phyloP scores from a whole-genome alignment of 1,140 invertebrate species.

The Tyrophagus putrescentiae region DNA sequence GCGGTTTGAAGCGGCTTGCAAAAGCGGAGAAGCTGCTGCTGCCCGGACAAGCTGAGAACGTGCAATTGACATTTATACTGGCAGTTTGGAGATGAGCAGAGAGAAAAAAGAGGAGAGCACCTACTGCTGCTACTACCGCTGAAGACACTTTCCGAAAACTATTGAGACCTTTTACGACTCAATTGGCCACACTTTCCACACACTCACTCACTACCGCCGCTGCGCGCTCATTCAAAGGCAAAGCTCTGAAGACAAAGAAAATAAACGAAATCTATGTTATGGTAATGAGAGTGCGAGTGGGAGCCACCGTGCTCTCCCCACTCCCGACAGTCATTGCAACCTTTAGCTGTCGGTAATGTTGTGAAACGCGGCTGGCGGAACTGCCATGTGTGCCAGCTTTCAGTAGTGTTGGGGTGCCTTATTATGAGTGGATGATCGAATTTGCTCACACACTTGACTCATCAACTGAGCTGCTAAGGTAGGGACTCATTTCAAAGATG shows the following conservation, averaged over 20 bases:
- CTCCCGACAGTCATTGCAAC: no score
- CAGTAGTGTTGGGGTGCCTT: no score
- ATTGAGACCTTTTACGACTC: not conserved
- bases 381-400: no score
- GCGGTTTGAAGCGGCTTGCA: no score
- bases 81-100: not conserved
- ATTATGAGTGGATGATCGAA: no score
- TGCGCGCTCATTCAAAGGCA: not conserved
- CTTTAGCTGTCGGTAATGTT: no score
- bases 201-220: no score
- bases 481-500: no score
- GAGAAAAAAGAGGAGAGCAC: not conserved
- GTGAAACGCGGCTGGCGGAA: no score
- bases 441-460: no score
- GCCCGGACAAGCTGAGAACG: not conserved
- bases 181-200: not conserved
- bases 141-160: not conserved
- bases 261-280: conserved; percentile 15
- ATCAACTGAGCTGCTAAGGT: no score
- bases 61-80: conserved; percentile 7
- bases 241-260: conserved; percentile 2
- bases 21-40: not conserved
- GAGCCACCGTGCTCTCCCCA: no score
- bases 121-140: not conserved
- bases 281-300: conserved; percentile 1